Evolutionary conservation across 2,113 vertebrate species (phyloP).

Genomic region (Lepisosteus osseus): DNA sequence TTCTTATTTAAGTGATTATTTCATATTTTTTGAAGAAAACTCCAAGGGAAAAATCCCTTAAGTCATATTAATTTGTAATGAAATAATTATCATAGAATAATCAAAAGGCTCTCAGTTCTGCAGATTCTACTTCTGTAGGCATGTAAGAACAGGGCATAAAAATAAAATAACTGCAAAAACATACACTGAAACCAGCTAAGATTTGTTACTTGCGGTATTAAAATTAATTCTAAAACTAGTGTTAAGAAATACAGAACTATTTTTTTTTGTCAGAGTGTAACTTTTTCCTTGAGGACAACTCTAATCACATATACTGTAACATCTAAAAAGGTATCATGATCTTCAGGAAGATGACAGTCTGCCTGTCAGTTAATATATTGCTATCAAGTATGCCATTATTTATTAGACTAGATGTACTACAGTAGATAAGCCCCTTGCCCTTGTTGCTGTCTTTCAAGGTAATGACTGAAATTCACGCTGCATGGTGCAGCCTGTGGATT

Average conservation of each 20-base stretch:
- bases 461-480: constrained; percentile 51
- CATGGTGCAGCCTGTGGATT: constrained; percentile 28
- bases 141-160: constrained; percentile 1
- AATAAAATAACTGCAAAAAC: constrained; percentile 25
- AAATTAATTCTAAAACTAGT: too few relatives aligned
- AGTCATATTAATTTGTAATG: constrained; percentile 40
- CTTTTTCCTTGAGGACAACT: background rate
- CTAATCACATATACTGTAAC: constrained; percentile 24
- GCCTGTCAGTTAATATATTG: constrained; percentile 42
- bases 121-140: constrained; percentile 15
- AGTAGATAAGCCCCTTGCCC: constrained; percentile 51
- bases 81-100: constrained; percentile 46
- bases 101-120: constrained; percentile 27
- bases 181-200: constrained; percentile 13
- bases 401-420: constrained; percentile 55
- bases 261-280: constrained; percentile 26
- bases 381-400: constrained; percentile 56
- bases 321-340: constrained; percentile 33
- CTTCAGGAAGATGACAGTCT: constrained; percentile 45
- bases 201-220: constrained; percentile 27
- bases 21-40: constrained; percentile 29
- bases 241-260: constrained; percentile 7
- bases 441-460: constrained; percentile 59
- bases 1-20: constrained; percentile 34
- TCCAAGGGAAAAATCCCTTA: constrained; percentile 21